A percentile compares a stretch with the other conserved stretches of the same genome.
Conservation (phyloP, 2,888 invertebrate genomes). For the Capitulum mitella region DNA sequence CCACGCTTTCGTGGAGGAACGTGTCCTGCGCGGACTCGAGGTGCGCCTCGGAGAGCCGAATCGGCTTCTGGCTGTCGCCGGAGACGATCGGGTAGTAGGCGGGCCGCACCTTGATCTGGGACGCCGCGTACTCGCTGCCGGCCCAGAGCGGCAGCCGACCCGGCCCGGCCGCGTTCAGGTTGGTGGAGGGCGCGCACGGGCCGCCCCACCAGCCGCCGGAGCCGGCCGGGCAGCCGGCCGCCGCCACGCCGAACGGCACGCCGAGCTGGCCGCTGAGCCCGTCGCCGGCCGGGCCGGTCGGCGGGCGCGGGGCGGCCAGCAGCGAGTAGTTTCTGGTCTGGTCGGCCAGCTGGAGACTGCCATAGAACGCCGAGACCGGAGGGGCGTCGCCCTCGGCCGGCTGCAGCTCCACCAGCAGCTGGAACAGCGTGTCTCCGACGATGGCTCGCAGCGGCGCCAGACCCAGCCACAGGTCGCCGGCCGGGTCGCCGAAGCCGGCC, state of each 20-base stretch:
- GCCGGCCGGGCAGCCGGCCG: neutral
- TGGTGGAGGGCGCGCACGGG: neutral
- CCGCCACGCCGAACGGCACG: neutral
- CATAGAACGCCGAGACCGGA: too few relatives aligned
- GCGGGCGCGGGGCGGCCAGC: too few relatives aligned
- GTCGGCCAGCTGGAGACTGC: too few relatives aligned
- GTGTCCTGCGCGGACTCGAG: too few relatives aligned
- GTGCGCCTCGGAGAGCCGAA: slow-evolving; percentile 29
- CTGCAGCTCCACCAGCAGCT: neutral
- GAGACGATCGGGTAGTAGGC: neutral
- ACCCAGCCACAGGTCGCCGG: neutral
- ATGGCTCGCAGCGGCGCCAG: neutral
- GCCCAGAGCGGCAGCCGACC: too few relatives aligned
- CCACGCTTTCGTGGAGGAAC: too few relatives aligned
- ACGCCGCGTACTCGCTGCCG: neutral
- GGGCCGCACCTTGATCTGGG: neutral
- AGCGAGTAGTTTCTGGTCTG: too few relatives aligned
- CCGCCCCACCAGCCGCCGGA: neutral
- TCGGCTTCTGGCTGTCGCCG: too few relatives aligned
- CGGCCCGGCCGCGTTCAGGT: neutral
- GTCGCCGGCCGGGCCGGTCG: neutral
- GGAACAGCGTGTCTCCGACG: neutral
- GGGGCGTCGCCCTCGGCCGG: neutral
- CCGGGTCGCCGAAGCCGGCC: neutral
- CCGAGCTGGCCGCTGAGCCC: neutral